These are phyloP conservation scores for Drosophila percnosoma DNA, from an alignment of 2,888 invertebrate genomes.

Conservation along the genomic window DNA sequence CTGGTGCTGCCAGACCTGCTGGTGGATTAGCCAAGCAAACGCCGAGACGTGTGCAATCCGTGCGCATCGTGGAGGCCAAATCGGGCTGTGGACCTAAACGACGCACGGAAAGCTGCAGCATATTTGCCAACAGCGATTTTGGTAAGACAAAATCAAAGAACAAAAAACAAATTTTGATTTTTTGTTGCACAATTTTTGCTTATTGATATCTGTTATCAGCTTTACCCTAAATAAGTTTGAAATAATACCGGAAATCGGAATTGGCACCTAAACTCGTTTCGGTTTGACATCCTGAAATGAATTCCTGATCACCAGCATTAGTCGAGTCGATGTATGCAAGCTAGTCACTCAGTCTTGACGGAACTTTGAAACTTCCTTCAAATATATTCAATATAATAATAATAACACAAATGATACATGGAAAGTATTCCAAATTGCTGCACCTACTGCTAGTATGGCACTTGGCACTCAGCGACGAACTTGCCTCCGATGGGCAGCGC, in stretches of 20 bases:
- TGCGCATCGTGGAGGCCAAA: conserved; percentile 83
- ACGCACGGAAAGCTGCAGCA: conserved; percentile 83
- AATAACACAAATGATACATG: not conserved
- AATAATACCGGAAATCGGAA: not conserved
- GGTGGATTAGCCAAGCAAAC: conserved; percentile 57
- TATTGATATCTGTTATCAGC: no score
- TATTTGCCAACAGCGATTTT: conserved; percentile 77
- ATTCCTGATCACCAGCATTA: no score
- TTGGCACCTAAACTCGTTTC: not conserved
- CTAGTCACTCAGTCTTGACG: not conserved
- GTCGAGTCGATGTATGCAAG: not conserved
- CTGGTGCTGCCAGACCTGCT: not conserved
- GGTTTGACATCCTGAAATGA: no score
- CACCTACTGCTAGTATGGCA: not conserved
- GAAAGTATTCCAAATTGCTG: not conserved
- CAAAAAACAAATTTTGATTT: not conserved
- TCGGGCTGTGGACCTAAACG: conserved; percentile 78
- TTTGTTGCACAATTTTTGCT: not conserved
- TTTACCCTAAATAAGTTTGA: not conserved
- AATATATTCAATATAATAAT: not conserved
- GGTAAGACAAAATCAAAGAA: conserved; percentile 50
- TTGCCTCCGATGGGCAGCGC: conserved; percentile 10
- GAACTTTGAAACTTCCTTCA: not conserved
- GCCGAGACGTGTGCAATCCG: conserved; percentile 83
- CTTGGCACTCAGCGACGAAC: not conserved